Percentiles rank a stretch among this genome's conserved stretches.
phyloP scores from a whole-genome alignment of 2,888 invertebrate genomes.

The Yponomeuta malinellus region DNA sequence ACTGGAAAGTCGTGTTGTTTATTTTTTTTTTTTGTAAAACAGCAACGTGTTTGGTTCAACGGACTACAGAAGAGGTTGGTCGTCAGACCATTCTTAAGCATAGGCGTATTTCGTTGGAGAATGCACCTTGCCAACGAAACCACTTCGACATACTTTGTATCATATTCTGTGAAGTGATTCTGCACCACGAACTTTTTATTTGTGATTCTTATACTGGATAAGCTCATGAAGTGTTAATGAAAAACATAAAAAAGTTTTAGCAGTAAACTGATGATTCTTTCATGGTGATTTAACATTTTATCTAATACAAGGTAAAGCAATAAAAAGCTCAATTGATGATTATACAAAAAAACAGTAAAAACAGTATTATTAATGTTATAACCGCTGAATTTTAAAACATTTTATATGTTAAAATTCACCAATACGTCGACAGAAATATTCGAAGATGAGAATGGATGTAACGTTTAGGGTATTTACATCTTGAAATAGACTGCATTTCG shows the following conservation, averaged over 20 bases:
- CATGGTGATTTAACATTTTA: no score
- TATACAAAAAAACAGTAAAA: no score
- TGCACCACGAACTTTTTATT: not conserved
- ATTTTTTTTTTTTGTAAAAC: constrained; percentile 66
- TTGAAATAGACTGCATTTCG: not conserved
- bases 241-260: no score
- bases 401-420: no score
- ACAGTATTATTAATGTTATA: no score
- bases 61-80: constrained; percentile 72
- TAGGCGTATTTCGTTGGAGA: constrained; percentile 52
- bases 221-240: no score
- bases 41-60: constrained; percentile 75
- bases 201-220: no score
- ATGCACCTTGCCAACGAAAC: constrained; percentile 25
- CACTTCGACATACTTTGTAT: constrained; percentile 48
- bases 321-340: no score
- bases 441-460: not conserved
- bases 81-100: constrained; percentile 53
- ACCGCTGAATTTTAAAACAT: no score
- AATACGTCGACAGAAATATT: no score
- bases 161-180: not conserved
- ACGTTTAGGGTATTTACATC: not conserved
- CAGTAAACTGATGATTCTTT: no score
- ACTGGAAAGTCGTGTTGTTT: constrained; percentile 36
- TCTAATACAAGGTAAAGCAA: no score